Base-by-base conservation (phyloP, 2,888 invertebrate species). In the Listrodromus nycthemerus region DNA sequence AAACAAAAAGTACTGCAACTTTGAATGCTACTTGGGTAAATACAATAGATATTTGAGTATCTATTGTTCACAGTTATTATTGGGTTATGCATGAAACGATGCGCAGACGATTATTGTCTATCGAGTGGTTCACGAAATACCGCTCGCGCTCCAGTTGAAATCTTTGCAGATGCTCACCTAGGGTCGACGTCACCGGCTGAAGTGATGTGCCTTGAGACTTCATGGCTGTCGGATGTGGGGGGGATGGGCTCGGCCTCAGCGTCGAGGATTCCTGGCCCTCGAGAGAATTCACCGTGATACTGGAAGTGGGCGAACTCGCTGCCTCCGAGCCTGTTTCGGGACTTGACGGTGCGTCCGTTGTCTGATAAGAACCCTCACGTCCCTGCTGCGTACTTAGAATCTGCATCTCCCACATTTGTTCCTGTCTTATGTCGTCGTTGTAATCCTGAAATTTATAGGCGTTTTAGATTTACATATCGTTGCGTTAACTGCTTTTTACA, bases 391-490 rank as follows among this genome's bases (percentile, higher is more conserved):
- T 85, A 84, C 96, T 97, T 87, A 97, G 94, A 86, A 97, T 96
- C 94, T 97, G 97, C 97, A 97, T 97, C 94, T 98, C 98, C 95
- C 97, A 96, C 96, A 98, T 97, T 94, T 98, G 98, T 91, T 98
- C 97, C 93, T 98, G 97, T 89, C 98, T 95, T 89, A 98, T 98
- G 91, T 98, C 98, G 91, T 98, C 98, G 93, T 98, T 98, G 95
- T 97, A 97, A 93, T 98, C 98, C 97, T 98, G 94, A 69, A 81
- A 79, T 84, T 77, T 74, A 81, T 71, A 76, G 45, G 48, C 84
- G 30, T 75, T 75, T 8, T 2, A 8, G 55, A 45, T 45, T 45
- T 45, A 45, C 16, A 55, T 24, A 74, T 65, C 63, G 41, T 61
- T 41, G 33, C 50, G 73, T 74, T 80, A 24, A 65, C 55, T 65